Evolutionary conservation across 2,797 vertebrate genomes (phyloP), one percentile per base, ranked within the genome.

Genomic region (Phataginus tricuspis): DNA sequence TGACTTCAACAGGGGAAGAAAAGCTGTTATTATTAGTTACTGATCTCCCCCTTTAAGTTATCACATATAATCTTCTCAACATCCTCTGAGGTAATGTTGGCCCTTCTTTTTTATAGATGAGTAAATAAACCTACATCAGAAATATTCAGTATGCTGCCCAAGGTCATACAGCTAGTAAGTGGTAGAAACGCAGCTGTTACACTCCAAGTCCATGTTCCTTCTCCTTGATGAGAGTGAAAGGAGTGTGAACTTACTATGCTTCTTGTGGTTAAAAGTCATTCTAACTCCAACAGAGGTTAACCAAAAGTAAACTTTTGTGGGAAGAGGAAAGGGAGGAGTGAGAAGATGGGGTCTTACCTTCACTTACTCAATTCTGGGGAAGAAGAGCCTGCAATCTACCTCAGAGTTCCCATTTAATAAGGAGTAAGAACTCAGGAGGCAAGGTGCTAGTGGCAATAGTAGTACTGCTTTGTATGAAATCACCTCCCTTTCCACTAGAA

Each of bases 381-480:
- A 94, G 34, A 93, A 75, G 0, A 82, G 34, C 12, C 61, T 75
- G 34, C n/a, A 39, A 34, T 86, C 63, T 66, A 86, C 49, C 64
- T 94, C 31, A 55, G 37, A 93, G 53, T 78, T 83, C 49, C n/a
- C 18, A 27, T 89, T 94, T 80, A 85, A 91, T 66, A 75, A 94
- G 45, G 34, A 94, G 63, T 7, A 63, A 78, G 55, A 74, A 86
- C 37, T 85, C 4, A 53, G 45, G 19, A 94, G 11, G 49, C 79
- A 95, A 79, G 49, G 23, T 61, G 45, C 3, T 3, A 74, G n/a
- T 29, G 25, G 91, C 29, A 88, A 86, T 94, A 82, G 51, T 25
- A n/a, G 42, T 63, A 80, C 7, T 68, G 31, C 66, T 96, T 64
- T 64, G 14, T 53, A 92, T 23, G 86, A 68, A 61, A 63, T 42